Evolutionary conservation across 1,140 invertebrate genomes (phyloP), one percentile per base, ranked within the genome.

Genomic region (Drosophila repleta): DNA sequence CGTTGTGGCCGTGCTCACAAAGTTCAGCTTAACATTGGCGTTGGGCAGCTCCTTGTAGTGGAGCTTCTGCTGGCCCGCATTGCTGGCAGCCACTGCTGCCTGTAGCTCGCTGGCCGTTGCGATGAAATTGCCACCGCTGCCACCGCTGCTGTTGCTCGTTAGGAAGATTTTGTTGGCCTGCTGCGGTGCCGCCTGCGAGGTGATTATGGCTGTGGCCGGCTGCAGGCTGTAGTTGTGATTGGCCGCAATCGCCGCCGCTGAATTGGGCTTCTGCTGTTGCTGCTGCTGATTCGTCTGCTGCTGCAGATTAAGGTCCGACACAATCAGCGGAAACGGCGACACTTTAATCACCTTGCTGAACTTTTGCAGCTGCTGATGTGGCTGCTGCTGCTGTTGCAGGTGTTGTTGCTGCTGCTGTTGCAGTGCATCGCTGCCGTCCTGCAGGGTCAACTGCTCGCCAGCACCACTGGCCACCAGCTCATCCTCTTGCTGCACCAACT

Each of bases 151-250:
- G 43, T 83, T 90, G 71, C 79, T 90, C 41, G 90, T 91, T 1
- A 91, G 64, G 56, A 89, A 90, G 48, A 91, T 90, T 70, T 91
- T 91, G 71, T 91, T 91, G 48, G 79, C 83, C 51, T 80, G 77
- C 55, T 84, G 85, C 1, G 78, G 57, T 1, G 55, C 55, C 20
- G 82, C 66, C 69, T 91, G 78, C 3, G 90, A 79, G 4, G 83
- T 91, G 13, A 91, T 90, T 4, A 90, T 90, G 1, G 90, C 89
- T 32, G 90, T 73, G 4, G 89, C 68, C 4, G 90, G 87, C 52
- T 91, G 87, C 55, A 91, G 58, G 46, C 90, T 91, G 43, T 91
- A 91, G 49, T 91, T 91, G 72, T 91, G 90, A 58, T 91, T 91
- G 13, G 89, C 82, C 3, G 90, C 87, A 24, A 90, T 90, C 6